Evolutionary conservation across 1,140 invertebrate species (phyloP).

Genomic region (Danaus melanippus): DNA sequence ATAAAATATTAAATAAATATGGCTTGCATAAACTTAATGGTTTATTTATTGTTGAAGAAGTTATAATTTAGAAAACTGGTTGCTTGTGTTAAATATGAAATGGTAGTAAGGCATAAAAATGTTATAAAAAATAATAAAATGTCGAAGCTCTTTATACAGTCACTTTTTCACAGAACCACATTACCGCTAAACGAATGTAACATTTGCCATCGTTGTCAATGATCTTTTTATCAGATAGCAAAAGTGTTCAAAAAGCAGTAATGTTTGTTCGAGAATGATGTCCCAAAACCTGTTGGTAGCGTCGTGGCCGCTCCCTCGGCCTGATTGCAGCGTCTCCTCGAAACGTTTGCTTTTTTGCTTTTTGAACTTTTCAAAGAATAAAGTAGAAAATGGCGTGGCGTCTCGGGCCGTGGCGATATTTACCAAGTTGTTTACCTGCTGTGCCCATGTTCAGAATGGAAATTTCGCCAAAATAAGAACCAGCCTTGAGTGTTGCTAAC

Average conservation of each 20-base stretch:
- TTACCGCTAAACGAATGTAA: constrained; percentile 26
- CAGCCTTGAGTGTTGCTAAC: constrained; percentile 95
- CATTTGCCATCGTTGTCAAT: neutral
- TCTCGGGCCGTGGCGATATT: constrained; percentile 80
- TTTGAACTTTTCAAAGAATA: constrained; percentile 54
- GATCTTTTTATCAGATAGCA: neutral
- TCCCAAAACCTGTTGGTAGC: constrained; percentile 65
- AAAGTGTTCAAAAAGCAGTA: constrained; percentile 23
- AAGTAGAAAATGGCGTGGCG: constrained; percentile 69
- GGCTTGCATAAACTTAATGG: constrained; percentile 38
- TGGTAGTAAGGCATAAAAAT: constrained; percentile 35
- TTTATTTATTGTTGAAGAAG: constrained; percentile 21
- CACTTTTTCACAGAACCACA: constrained; percentile 23
- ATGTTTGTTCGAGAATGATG: constrained; percentile 43
- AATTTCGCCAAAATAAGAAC: constrained; percentile 99
- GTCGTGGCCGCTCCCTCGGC: constrained; percentile 66
- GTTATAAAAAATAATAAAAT: constrained; percentile 32
- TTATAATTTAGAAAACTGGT: constrained; percentile 13
- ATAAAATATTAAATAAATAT: constrained; percentile 29
- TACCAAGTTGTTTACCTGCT: constrained; percentile 96
- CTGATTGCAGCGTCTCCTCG: constrained; percentile 71
- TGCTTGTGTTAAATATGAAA: constrained; percentile 8
- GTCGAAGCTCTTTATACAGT: constrained; percentile 42
- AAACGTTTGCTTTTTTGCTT: constrained; percentile 62
- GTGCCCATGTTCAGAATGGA: constrained; percentile 99